Evolutionary conservation across 1,140 invertebrate genomes (phyloP).

Genomic region (Lepidurus arcticus): DNA sequence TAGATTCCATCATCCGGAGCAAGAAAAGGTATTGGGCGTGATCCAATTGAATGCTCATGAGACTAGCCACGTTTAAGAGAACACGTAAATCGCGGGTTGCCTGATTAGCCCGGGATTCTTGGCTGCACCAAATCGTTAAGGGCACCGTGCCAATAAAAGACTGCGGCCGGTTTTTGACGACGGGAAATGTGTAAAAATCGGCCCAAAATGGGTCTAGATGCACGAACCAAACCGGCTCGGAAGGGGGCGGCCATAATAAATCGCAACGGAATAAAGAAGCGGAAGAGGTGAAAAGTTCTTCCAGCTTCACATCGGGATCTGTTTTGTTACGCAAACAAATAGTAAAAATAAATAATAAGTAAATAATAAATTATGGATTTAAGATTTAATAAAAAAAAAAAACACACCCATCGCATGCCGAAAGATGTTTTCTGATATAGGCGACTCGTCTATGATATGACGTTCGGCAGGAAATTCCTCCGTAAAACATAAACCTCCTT

Average conservation of each 20-base stretch:
- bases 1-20: conserved; percentile 71
- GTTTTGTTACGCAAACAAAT: background rate
- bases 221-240: conserved; percentile 79
- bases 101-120: conserved; percentile 31
- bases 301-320: background rate
- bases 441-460: background rate
- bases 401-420: conserved; percentile 15
- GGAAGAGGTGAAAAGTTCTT: conserved; percentile 26
- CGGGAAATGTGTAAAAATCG: conserved; percentile 73
- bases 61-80: conserved; percentile 67
- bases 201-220: conserved; percentile 84
- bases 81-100: conserved; percentile 47
- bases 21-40: conserved; percentile 90
- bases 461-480: conserved; percentile 33
- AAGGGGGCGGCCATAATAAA: conserved; percentile 58
- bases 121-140: conserved; percentile 68
- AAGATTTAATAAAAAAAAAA: too few species aligned
- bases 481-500: conserved; percentile 26
- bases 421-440: conserved; percentile 22
- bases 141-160: conserved; percentile 87
- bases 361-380: background rate
- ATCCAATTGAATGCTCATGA: conserved; percentile 76
- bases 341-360: background rate
- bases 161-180: conserved; percentile 60
- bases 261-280: conserved; percentile 51